phyloP scores from a whole-genome alignment of 2,797 vertebrate genomes.

The Mus caroli region DNA sequence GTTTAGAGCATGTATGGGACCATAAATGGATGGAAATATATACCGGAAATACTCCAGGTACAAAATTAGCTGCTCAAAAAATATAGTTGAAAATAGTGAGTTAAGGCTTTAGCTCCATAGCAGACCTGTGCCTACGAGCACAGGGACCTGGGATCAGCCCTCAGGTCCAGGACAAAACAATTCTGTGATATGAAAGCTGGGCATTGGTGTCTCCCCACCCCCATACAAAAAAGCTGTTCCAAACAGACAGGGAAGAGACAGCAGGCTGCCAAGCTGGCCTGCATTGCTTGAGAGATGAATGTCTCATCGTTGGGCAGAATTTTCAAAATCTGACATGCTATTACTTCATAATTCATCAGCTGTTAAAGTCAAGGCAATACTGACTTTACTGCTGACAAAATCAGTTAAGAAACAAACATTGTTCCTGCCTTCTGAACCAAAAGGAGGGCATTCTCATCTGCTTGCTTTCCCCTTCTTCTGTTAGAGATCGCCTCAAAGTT shows the following conservation, averaged over 20 bases:
- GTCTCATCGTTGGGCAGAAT: conserved; percentile 29
- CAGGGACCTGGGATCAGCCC: background rate
- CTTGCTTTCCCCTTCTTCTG: conserved; percentile 59
- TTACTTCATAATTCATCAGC: conserved; percentile 29
- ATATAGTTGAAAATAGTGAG: background rate
- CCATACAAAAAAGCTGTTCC: background rate
- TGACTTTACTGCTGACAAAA: conserved; percentile 53
- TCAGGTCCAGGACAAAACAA: background rate
- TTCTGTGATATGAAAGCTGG: background rate
- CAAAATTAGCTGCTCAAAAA: conserved; percentile 60
- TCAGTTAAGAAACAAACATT: conserved; percentile 69
- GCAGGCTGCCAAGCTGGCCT: background rate
- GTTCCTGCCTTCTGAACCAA: conserved; percentile 71
- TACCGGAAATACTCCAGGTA: background rate
- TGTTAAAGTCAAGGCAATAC: conserved; percentile 25
- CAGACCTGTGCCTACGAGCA: background rate
- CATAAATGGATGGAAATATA: conserved; percentile 12
- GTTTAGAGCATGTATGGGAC: background rate
- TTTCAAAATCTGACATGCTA: conserved; percentile 39
- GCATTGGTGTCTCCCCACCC: background rate
- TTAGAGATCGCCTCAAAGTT: conserved; percentile 84
- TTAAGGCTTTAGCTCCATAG: background rate
- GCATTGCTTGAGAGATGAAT: background rate
- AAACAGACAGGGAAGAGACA: background rate
- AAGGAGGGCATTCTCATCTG: conserved; percentile 83